Evolutionary conservation across 1,140 invertebrate species (phyloP).

Genomic region (Platorchestia sp.): DNA sequence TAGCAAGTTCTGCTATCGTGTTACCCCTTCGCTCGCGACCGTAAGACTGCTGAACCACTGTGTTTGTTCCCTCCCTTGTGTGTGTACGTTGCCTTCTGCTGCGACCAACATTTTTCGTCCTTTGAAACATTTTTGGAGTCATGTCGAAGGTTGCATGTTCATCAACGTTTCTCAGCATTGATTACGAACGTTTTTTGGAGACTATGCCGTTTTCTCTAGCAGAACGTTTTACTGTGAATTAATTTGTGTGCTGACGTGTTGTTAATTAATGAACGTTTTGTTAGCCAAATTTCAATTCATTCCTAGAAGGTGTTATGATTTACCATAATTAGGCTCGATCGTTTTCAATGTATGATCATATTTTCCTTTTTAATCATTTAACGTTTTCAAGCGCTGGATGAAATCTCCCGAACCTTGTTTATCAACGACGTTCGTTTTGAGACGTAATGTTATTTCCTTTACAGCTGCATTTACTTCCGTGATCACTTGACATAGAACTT

Average conservation of each 20-base stretch:
- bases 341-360: background rate
- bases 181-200: background rate
- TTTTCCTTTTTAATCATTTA: background rate
- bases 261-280: background rate
- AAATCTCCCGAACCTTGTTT: background rate
- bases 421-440: background rate
- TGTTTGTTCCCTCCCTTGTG: background rate
- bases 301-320: background rate
- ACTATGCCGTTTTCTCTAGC: background rate
- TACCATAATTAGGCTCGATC: background rate
- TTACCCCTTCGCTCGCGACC: background rate
- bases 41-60: background rate
- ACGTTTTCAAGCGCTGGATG: background rate
- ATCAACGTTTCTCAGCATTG: background rate
- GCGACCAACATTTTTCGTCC: background rate
- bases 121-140: background rate
- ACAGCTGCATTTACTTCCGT: background rate
- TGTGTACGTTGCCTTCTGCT: background rate
- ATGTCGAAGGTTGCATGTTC: background rate
- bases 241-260: background rate
- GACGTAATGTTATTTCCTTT: background rate
- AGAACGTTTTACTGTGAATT: background rate
- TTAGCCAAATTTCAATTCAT: background rate
- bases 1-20: background rate
- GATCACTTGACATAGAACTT: background rate